Conservation (phyloP, 2,113 vertebrate species). For the Gymnarchus niloticus region DNA sequence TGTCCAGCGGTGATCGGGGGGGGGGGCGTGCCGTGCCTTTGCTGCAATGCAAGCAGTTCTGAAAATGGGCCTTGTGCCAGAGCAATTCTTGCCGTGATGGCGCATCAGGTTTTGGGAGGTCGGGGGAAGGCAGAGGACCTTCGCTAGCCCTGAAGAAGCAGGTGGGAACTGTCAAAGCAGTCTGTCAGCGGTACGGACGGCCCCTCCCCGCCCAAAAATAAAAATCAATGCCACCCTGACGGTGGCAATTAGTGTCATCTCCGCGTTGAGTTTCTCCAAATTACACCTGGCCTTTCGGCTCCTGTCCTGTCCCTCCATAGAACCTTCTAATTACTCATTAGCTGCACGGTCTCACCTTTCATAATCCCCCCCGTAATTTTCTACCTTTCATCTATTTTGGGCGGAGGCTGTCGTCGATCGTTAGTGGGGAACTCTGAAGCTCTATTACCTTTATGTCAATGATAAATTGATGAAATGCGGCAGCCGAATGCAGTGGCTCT, state of each 20-base stretch:
- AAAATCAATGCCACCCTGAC: conserved; percentile 57
- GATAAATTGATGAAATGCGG: conserved; percentile 44
- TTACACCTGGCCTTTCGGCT: conserved; percentile 52
- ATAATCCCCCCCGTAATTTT: conserved; percentile 29
- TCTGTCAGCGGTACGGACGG: conserved; percentile 40
- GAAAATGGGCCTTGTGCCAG: conserved; percentile 20
- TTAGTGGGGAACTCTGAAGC: conserved; percentile 35
- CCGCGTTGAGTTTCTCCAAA: conserved; percentile 55
- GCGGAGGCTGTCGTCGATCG: conserved; percentile 34
- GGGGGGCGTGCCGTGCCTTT: not conserved
- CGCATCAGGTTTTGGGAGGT: conserved; percentile 47
- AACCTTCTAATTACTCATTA: conserved; percentile 57
- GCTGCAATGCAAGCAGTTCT: conserved; percentile 27
- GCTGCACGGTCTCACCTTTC: conserved; percentile 41
- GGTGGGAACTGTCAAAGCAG: conserved; percentile 48
- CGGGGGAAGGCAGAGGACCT: conserved; percentile 38
- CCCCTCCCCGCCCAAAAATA: not conserved
- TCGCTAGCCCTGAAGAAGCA: conserved; percentile 32
- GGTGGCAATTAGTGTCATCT: conserved; percentile 60
- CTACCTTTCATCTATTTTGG: conserved; percentile 40
- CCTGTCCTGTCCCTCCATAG: conserved; percentile 44
- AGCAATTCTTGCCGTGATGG: conserved; percentile 36
- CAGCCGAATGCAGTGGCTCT: conserved; percentile 26
- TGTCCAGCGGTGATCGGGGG: too few relatives aligned
- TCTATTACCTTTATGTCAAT: conserved; percentile 44